phyloP scores from a whole-genome alignment of 2,113 vertebrate species.

The Pygoscelis antarcticus region DNA sequence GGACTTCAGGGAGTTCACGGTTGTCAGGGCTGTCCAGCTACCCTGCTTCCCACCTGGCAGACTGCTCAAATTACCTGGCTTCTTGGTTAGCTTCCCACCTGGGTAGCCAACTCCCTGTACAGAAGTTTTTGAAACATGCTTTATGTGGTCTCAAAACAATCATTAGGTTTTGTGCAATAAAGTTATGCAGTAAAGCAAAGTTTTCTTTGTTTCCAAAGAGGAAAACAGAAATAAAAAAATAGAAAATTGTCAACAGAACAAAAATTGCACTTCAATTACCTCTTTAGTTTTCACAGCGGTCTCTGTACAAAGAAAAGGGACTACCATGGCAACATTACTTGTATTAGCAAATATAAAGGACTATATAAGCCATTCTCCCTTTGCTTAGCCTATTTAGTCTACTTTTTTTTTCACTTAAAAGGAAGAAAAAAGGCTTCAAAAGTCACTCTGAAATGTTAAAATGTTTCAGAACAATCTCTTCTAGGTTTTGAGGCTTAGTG shows the following conservation, averaged over 20 bases:
- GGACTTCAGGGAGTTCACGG: not conserved
- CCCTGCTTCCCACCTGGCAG: not conserved
- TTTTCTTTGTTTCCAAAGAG: not conserved
- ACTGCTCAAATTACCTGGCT: not conserved
- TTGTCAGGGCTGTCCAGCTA: not conserved
- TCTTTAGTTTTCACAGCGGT: not conserved
- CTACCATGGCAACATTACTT: slow-evolving; percentile 16
- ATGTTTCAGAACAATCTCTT: not conserved
- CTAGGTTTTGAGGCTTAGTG: not conserved
- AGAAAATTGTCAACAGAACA: not conserved
- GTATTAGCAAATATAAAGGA: not conserved
- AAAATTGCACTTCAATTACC: slow-evolving; percentile 13
- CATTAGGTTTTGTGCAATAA: not conserved
- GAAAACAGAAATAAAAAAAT: not conserved
- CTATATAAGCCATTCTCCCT: not conserved
- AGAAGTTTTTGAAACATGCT: not conserved
- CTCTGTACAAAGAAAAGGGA: not conserved
- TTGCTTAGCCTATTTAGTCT: not conserved
- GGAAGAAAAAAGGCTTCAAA: not conserved
- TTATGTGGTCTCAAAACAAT: not conserved
- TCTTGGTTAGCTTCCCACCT: not conserved
- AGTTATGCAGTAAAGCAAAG: not conserved
- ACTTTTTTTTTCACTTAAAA: not conserved
- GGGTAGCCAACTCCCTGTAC: not conserved
- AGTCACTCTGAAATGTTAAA: not conserved